phyloP scores from a whole-genome alignment of 2,113 vertebrate genomes.

The Heterotilapia buettikoferi region DNA sequence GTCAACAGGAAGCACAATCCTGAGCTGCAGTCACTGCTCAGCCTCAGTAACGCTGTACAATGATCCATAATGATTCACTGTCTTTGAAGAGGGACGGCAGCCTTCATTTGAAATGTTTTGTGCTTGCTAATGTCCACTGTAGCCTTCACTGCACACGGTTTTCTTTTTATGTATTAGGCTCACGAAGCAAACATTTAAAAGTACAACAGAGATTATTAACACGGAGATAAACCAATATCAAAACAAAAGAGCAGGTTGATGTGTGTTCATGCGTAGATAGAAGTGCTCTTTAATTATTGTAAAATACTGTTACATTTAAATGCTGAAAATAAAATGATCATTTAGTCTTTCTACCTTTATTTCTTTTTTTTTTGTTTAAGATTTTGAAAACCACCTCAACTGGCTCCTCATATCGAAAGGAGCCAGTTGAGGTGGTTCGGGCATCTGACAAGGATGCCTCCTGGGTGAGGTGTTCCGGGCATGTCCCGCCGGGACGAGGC shows the following conservation, averaged over 20 bases:
- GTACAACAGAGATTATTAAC: neutral
- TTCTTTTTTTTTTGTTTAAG: neutral
- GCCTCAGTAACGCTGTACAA: neutral
- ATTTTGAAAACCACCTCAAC: neutral
- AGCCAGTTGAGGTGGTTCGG: neutral
- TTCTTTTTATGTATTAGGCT: neutral
- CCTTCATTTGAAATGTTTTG: neutral
- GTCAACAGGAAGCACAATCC: constrained; percentile 4
- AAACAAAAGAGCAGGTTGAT: neutral
- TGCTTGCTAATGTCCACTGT: neutral
- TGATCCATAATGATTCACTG: neutral
- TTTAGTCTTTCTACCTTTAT: neutral
- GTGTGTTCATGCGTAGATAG: neutral
- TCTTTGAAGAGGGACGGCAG: neutral
- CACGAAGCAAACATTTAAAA: neutral
- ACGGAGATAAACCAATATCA: neutral
- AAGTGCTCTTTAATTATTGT: neutral
- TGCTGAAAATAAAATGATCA: neutral
- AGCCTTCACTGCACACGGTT: neutral
- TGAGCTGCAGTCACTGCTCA: neutral
- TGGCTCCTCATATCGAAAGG: neutral
- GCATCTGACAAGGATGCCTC: neutral
- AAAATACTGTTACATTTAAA: neutral
- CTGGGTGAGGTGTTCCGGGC: accelerated
- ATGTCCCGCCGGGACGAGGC: accelerated